Evolutionary conservation across 2,113 vertebrate species (phyloP).

Genomic region (Mandrillus leucophaeus): DNA sequence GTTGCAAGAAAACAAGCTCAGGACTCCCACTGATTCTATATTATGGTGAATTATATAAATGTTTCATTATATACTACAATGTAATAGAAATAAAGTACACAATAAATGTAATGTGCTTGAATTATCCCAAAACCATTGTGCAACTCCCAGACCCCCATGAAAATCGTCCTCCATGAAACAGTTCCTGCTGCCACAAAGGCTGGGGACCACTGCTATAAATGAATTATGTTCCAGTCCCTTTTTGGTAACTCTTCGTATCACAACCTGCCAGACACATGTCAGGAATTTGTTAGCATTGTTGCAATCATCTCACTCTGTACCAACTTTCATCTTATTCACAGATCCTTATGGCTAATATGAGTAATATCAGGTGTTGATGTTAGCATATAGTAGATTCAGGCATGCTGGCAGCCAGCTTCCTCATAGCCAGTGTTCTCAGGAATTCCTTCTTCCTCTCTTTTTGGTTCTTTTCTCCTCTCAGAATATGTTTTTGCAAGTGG

Average conservation of each 20-base stretch:
- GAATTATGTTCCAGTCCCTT: background rate
- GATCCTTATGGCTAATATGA: too few species aligned
- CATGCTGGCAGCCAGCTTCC: background rate
- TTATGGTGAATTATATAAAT: too few species aligned
- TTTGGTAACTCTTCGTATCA: background rate
- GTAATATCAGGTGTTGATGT: background rate
- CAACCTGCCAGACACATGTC: background rate
- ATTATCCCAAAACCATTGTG: too few species aligned
- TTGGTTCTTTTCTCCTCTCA: background rate
- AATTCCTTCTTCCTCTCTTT: background rate
- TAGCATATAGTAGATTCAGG: too few species aligned
- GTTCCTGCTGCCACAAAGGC: too few species aligned
- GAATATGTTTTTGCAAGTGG: background rate
- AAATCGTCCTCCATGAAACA: too few species aligned
- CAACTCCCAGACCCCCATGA: too few species aligned
- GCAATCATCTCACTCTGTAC: background rate
- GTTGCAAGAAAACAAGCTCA: too few species aligned
- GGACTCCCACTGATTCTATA: too few species aligned
- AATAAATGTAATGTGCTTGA: too few species aligned
- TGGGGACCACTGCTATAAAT: background rate
- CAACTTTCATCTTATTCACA: background rate
- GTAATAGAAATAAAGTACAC: too few species aligned
- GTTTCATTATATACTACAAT: too few species aligned
- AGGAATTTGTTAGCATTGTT: background rate
- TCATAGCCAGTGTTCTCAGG: background rate